Base-by-base conservation (phyloP, 2,797 vertebrate species). In the Dallia pectoralis region DNA sequence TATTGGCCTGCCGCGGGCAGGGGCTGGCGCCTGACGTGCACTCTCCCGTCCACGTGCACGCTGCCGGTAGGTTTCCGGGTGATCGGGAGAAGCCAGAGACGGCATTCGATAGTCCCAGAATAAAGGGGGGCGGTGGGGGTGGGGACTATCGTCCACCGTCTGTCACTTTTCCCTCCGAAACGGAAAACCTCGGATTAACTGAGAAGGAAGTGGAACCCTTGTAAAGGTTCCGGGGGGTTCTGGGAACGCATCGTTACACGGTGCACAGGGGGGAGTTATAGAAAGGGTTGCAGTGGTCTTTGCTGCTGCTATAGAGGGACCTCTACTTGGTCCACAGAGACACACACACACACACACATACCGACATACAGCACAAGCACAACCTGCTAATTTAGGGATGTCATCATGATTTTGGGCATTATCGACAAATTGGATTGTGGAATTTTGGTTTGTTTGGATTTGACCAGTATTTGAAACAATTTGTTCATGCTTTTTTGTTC, bases 41-140 rank as follows among this genome's bases (percentile, higher is more conserved):
- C 78, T 53, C 81, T 86, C 71, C 64, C 67, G 74, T 82, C 86
- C 87, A 77, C 81, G 75, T 63, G 77, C 74, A 78, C 78, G 80
- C 77, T 77, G 70, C 74, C 61, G 72, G 49, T 49, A 1, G 69
- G 82, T 79, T 89, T 86, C 84, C 86, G 82, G 74, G 84, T 75
- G 80, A 85, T 67, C 74, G 84, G 81, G 86, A 93, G 85, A 91
- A 89, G 87, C 77, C 85, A 88, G 81, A 88, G 89, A 91, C 91
- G 92, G 85, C 87, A 74, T 80, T 83, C 84, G 86, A 91, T 89
- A 86, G 87, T 87, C 84, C 87, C 83, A 70, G 70, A 88, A 89
- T 87, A 74, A 1, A 32, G 66, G 70, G 70, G 74, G 79, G 77
- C 75, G 56, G 81, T 82, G 64, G 59, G 81, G 82, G 64, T 77